Evolutionary conservation across 2,113 vertebrate genomes (phyloP).

Genomic region (Nannobrachium achirus): DNA sequence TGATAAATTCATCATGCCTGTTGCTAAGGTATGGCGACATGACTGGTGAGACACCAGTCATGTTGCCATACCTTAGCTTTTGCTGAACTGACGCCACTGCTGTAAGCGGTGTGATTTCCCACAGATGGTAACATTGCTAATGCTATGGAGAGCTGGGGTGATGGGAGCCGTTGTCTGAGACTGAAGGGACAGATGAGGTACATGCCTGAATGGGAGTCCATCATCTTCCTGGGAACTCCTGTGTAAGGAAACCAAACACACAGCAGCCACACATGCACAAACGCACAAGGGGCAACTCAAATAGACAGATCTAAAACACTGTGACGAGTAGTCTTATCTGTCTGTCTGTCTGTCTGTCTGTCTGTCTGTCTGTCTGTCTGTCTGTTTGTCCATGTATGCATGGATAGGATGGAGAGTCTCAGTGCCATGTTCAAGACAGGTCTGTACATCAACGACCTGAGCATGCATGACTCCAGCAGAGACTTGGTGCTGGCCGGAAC

Average conservation of each 20-base stretch:
- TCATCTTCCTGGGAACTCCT: slow-evolving; percentile 81
- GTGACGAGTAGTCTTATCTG: too few species aligned
- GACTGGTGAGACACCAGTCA: too few species aligned
- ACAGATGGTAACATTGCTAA: slow-evolving; percentile 78
- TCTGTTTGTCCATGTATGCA: too few species aligned
- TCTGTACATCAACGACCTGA: slow-evolving; percentile 81
- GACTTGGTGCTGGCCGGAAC: slow-evolving; percentile 80
- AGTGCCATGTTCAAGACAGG: slow-evolving; percentile 80
- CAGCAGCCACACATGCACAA: slow-evolving; percentile 22
- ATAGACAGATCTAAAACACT: too few species aligned
- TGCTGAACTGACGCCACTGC: too few species aligned
- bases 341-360: too few species aligned
- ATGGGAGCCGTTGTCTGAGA: slow-evolving; percentile 77
- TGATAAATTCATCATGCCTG: too few species aligned
- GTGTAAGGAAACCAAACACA: slow-evolving; percentile 53
- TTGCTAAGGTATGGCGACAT: too few species aligned
- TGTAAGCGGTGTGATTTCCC: too few species aligned
- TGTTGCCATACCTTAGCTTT: too few species aligned
- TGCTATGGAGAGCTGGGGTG: slow-evolving; percentile 78
- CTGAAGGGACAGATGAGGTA: slow-evolving; percentile 82
- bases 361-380: too few species aligned
- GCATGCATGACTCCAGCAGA: slow-evolving; percentile 83
- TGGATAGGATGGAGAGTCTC: slow-evolving; percentile 83
- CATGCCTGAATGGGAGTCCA: slow-evolving; percentile 83
- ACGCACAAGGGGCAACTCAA: too few species aligned